These are phyloP conservation scores for Sylvilagus floridanus DNA, from an alignment of 2,797 vertebrate genomes.

Conservation along the genomic window DNA sequence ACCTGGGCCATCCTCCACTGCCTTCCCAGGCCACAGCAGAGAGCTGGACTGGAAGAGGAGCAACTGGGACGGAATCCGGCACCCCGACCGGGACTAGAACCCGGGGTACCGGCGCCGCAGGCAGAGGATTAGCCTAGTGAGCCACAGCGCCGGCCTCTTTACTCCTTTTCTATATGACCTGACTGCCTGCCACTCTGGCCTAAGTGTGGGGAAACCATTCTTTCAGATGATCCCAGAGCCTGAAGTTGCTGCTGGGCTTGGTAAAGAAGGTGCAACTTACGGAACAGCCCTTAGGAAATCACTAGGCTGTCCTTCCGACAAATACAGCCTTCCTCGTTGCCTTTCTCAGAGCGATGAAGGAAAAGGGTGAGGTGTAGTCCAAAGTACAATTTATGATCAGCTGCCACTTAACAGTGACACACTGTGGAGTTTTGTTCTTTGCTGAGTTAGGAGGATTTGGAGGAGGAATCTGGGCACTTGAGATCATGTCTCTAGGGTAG, in stretches of 20 bases:
- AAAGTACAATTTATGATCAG: not conserved
- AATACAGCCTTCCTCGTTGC: not conserved
- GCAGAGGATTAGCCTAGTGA: too few relatives aligned
- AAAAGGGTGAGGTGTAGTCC: not conserved
- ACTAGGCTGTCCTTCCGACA: not conserved
- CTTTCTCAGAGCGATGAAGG: not conserved
- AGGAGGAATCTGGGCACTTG: not conserved
- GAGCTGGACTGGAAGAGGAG: too few relatives aligned
- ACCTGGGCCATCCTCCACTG: too few relatives aligned
- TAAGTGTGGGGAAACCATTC: not conserved
- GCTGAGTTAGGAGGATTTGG: not conserved
- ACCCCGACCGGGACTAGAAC: too few relatives aligned
- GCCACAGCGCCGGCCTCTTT: too few relatives aligned
- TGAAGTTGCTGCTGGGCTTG: not conserved
- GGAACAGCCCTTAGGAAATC: not conserved
- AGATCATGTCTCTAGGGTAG: not conserved
- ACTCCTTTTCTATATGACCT: too few relatives aligned
- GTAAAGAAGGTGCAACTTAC: not conserved
- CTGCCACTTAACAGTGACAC: not conserved
- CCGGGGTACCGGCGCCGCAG: too few relatives aligned
- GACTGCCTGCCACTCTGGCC: not conserved
- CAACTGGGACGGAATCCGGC: too few relatives aligned
- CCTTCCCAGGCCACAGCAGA: too few relatives aligned
- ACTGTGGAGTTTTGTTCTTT: constrained; percentile 29
- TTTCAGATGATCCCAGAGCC: not conserved